Percentiles rank a stretch among this genome's conserved stretches.
Evolutionary conservation across 2,888 invertebrate genomes (phyloP).

Genomic region (Latrodectus hesperus): DNA sequence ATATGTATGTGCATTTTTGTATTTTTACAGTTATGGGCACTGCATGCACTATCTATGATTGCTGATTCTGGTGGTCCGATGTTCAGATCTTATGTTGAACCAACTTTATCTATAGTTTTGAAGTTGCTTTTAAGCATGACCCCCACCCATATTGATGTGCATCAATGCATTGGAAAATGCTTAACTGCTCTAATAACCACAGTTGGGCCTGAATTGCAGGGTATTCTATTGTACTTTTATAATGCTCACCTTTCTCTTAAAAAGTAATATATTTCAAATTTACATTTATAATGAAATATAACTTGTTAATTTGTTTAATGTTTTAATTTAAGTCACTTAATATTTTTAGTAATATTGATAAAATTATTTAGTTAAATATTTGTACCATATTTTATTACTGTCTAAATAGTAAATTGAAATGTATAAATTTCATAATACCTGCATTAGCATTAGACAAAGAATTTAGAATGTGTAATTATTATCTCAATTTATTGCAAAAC

Average conservation of each 20-base stretch:
- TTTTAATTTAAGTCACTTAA: not conserved
- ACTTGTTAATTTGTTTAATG: not conserved
- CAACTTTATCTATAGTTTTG: slow-evolving; percentile 90
- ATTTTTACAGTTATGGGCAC: slow-evolving; percentile 87
- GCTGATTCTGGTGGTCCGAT: slow-evolving; percentile 99
- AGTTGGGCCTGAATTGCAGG: slow-evolving; percentile 97
- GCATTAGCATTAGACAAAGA: no score
- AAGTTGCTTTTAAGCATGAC: slow-evolving; percentile 92
- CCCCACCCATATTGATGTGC: slow-evolving; percentile 89
- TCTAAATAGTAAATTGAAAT: no score
- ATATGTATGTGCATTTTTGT: not conserved
- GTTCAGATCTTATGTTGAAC: slow-evolving; percentile 98
- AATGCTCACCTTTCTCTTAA: not conserved
- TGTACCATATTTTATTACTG: no score
- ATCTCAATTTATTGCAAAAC: no score
- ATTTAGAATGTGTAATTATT: no score
- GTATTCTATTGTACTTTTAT: slow-evolving; percentile 75
- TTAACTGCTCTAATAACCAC: slow-evolving; percentile 96
- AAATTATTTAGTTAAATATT: no score
- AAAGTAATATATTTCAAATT: not conserved
- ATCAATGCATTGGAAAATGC: slow-evolving; percentile 93
- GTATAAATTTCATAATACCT: no score
- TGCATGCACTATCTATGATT: slow-evolving; percentile 94
- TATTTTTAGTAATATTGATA: no score
- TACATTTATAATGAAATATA: not conserved